Evolutionary conservation across 2,113 vertebrate genomes (phyloP).

Genomic region (Carassius gibelio): DNA sequence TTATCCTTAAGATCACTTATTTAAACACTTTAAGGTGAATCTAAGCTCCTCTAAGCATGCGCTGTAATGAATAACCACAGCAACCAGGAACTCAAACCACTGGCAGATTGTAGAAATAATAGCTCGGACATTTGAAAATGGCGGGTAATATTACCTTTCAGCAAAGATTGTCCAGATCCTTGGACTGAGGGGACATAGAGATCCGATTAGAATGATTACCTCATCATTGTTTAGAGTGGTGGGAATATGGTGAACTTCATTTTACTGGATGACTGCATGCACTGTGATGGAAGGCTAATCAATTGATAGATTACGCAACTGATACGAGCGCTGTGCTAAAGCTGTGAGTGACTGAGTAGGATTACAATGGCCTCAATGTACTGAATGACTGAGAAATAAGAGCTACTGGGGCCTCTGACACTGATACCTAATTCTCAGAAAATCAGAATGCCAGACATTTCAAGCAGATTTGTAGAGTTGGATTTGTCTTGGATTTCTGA

Average conservation of each 20-base stretch:
- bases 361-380: slow-evolving; percentile 48
- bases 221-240: slow-evolving; percentile 63
- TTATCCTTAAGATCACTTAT: slow-evolving; percentile 68
- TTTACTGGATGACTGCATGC: slow-evolving; percentile 67
- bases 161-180: slow-evolving; percentile 46
- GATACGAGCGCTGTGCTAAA: slow-evolving; percentile 62
- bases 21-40: slow-evolving; percentile 70
- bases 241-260: slow-evolving; percentile 64
- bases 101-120: slow-evolving; percentile 65
- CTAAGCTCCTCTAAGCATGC: slow-evolving; percentile 47
- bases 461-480: background rate
- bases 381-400: slow-evolving; percentile 39
- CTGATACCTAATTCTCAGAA: slow-evolving; percentile 28
- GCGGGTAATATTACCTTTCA: slow-evolving; percentile 64
- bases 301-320: slow-evolving; percentile 73
- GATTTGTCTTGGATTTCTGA: slow-evolving; percentile 23
- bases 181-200: slow-evolving; percentile 50
- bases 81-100: slow-evolving; percentile 69
- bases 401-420: background rate
- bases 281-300: slow-evolving; percentile 65
- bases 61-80: slow-evolving; percentile 37
- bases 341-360: slow-evolving; percentile 54
- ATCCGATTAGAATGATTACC: slow-evolving; percentile 65
- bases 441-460: background rate
- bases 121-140: slow-evolving; percentile 71